Evolutionary conservation across 2,888 invertebrate genomes (phyloP), one percentile per base, ranked within the genome.

Genomic region (Agonum fuliginosum): DNA sequence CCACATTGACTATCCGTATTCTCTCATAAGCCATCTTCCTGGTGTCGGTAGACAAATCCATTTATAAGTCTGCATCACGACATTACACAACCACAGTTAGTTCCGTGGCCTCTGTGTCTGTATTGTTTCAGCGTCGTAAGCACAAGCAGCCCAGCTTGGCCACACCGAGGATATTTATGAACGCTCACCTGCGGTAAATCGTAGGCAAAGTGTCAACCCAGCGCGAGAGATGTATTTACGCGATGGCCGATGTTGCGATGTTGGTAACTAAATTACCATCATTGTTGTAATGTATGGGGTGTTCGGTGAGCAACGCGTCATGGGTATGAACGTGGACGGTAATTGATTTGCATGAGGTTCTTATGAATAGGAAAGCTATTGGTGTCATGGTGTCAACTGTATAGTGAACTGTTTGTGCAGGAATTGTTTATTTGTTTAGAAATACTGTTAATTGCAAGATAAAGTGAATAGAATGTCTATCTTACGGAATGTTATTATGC

Each of bases 141-240:
- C n/a, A n/a, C n/a, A n/a, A 43, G 43, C n/a, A 43, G 3, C 14
- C n/a, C 10, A 3, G n/a, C n/a, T n/a, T n/a, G 43, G 10, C n/a
- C 5, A n/a, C 3, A 17, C n/a, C n/a, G 1, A 19, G 37, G 54
- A 72, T 54, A 54, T 72, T 72, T 72, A 72, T 72, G 72, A 34
- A n/a, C 20, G 72, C 37, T 70, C 46, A 46, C 46, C 65, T 27
- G 70, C 70, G 48, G 72, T 30, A 48, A 54, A 72, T 67, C 20
- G 67, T 67, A 67, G 67, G 67, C 67, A 67, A 41, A 67, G 67
- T 67, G 67, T 67, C 67, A 67, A 37, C 67, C 41, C 19, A 37
- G n/a, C 41, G 6, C 37, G 41, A n/a, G 67, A 67, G 67, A 67
- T 67, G 67, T 67, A 67, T 67, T 67, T 67, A 67, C 22, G 67